These are phyloP conservation scores for Drosophila quinaria DNA, from an alignment of 2,888 invertebrate species.

Conservation along the genomic window DNA sequence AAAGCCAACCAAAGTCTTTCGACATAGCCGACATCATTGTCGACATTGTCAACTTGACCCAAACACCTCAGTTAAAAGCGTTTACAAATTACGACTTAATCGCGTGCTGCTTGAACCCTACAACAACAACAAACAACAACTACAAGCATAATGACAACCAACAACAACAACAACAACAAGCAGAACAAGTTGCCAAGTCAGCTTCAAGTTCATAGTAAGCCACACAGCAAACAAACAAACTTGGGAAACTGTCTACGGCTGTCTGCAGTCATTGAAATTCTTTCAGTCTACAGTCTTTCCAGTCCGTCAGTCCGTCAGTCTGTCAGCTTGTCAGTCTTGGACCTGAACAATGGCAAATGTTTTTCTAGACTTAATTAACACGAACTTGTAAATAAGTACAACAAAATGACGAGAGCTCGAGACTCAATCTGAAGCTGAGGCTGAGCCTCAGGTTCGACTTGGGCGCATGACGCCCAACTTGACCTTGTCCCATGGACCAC, in stretches of 20 bases:
- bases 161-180: constrained; percentile 23
- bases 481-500: constrained; percentile 62
- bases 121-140: constrained; percentile 37
- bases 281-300: constrained; percentile 42
- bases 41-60: constrained; percentile 73
- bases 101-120: constrained; percentile 74
- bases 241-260: constrained; percentile 58
- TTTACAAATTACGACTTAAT: constrained; percentile 78
- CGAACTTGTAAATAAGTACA: constrained; percentile 58
- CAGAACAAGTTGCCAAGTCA: constrained; percentile 60
- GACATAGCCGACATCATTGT: constrained; percentile 26
- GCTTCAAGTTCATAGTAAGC: constrained; percentile 72
- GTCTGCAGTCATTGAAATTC: constrained; percentile 68
- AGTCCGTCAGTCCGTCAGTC: constrained; percentile 15
- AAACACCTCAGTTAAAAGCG: constrained; percentile 75
- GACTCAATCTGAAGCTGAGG: constrained; percentile 11
- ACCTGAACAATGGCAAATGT: constrained; percentile 59
- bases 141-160: constrained; percentile 15
- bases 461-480: constrained; percentile 36
- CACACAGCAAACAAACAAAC: constrained; percentile 61
- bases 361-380: constrained; percentile 68
- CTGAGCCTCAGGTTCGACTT: constrained; percentile 9
- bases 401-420: constrained; percentile 30
- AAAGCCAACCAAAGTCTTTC: constrained; percentile 29
- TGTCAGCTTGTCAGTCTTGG: constrained; percentile 20